Conservation (phyloP, 2,113 vertebrate species). For the Vombatus ursinus region DNA sequence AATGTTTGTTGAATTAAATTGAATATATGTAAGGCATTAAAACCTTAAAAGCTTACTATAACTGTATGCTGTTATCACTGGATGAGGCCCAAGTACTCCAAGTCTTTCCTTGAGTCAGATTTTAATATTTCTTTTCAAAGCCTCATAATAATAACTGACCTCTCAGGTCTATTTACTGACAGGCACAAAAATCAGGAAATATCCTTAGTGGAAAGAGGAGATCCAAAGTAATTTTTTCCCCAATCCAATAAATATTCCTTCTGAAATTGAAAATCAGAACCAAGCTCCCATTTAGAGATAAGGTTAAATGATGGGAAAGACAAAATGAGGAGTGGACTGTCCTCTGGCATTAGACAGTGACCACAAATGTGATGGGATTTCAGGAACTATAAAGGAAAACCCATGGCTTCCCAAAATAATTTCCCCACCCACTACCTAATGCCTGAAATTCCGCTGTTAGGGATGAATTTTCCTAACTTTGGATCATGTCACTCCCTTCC, state of each 20-base stretch:
- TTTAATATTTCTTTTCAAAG: conserved; percentile 69
- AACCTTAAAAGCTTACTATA: neutral
- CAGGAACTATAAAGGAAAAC: neutral
- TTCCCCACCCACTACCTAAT: neutral
- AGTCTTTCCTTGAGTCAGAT: conserved; percentile 62
- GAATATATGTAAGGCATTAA: neutral
- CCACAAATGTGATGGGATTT: neutral
- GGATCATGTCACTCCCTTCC: neutral
- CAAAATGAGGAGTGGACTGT: neutral
- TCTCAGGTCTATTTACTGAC: conserved; percentile 54
- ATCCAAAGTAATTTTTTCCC: conserved; percentile 42
- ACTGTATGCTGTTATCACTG: neutral
- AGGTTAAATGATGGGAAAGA: neutral
- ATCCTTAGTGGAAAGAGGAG: conserved; percentile 14
- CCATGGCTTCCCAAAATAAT: neutral
- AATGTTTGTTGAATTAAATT: neutral
- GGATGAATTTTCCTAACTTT: neutral
- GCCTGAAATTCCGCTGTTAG: neutral
- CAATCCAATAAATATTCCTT: conserved; percentile 31
- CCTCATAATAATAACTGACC: conserved; percentile 51
- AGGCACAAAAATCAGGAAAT: conserved; percentile 61
- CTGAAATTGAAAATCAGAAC: conserved; percentile 18
- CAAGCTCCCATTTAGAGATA: neutral
- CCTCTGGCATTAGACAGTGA: neutral
- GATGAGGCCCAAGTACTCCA: conserved; percentile 48